Conservation (phyloP, 2,113 vertebrate genomes). For the Tragelaphus strepsiceros region DNA sequence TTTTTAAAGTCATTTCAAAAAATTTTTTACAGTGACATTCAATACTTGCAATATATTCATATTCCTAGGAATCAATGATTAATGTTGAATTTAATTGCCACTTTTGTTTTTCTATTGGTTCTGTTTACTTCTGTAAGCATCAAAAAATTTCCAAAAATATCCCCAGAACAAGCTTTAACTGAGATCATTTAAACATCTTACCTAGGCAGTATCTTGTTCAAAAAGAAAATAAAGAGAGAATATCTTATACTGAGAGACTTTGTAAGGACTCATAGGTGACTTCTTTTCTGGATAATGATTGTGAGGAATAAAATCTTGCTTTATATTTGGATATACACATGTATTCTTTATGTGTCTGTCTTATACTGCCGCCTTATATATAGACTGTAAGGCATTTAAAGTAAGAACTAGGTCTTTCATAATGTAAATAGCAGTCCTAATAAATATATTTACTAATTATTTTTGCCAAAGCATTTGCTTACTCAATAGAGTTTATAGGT, state of each 20-base stretch:
- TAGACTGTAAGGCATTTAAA: neutral
- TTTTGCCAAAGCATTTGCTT: neutral
- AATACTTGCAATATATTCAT: neutral
- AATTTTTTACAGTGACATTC: neutral
- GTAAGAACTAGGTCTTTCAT: neutral
- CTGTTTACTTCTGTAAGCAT: neutral
- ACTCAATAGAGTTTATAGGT: neutral
- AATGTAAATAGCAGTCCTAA: neutral
- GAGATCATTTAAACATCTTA: neutral
- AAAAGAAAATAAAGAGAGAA: slow-evolving; percentile 6
- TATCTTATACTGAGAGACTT: neutral
- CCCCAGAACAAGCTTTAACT: neutral
- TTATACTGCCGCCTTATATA: neutral
- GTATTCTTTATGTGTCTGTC: neutral
- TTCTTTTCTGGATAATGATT: neutral
- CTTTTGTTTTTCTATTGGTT: neutral
- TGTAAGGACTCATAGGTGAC: neutral
- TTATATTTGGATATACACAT: neutral
- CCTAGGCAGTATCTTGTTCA: neutral
- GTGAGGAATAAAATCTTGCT: neutral
- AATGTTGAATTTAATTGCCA: neutral
- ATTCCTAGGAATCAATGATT: neutral
- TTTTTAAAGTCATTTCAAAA: neutral
- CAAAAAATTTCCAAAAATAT: neutral
- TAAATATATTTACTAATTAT: neutral